Evolutionary conservation across 2,888 invertebrate genomes (phyloP), one percentile per base, ranked within the genome.

Genomic region (Caenorhabditis macrosperma): DNA sequence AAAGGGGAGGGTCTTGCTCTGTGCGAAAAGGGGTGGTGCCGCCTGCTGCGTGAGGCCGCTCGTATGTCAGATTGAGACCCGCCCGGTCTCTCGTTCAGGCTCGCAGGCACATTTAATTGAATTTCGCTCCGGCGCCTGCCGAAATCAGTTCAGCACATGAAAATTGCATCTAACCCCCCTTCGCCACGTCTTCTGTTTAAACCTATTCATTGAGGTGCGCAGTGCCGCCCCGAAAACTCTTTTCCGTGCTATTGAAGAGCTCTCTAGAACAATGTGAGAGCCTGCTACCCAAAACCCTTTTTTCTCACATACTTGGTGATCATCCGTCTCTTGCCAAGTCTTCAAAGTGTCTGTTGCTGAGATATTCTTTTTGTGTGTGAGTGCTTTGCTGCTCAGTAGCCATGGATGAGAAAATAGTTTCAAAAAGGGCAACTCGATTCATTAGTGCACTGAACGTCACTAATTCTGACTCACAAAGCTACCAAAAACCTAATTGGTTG

Each of bases 111-210:
- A 63, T 72, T 78, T 78, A 78, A 78, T 78, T 78, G 78, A 78
- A 78, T 78, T 78, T 78, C 72, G 78, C 59, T 68, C 61, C 68
- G 68, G 76, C 57, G 77, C 69, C 77, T 69, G 78, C 59, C 78
- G 72, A 78, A 78, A 78, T 71, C 71, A 78, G 71, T 78, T 78
- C 71, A 60, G 78, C 78, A 78, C 78, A 71, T 69, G 71, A 77
- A 76, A 77, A 67, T 60, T 75, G 66, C 67, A 60, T 75, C 75
- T 60, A 67, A 66, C 60, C 66, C 67, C 50, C 63, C 57, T 50
- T 64, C 38, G 41, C 52, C 33, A 28, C 54, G 50, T 60, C 41
- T 75, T 61, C 35, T 63, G 28, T 28, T 28, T 26, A 59, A 52
- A 59, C 69, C 61, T 28, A 66, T 50, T 50, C 59, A 52, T 74